A percentile compares a stretch with the other conserved stretches of the same genome.
Evolutionary conservation across 2,888 invertebrate species (phyloP).

Genomic region (Sphinx pinastri): DNA sequence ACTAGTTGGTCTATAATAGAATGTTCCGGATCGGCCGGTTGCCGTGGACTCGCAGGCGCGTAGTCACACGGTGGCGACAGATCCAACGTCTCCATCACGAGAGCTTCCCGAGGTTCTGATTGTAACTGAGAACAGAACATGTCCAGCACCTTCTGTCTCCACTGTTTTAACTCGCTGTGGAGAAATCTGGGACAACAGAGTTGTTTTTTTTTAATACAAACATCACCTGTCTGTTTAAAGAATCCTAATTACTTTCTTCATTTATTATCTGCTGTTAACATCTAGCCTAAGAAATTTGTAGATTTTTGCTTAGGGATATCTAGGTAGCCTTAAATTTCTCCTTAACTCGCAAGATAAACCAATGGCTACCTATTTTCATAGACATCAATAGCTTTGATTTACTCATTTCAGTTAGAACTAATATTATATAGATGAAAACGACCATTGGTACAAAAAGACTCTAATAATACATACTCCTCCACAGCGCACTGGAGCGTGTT

Average conservation of each 20-base stretch:
- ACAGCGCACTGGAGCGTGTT: slow-evolving; percentile 52
- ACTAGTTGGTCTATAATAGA: slow-evolving; percentile 68
- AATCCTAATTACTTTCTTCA: too few relatives aligned
- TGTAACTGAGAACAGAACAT: slow-evolving; percentile 43
- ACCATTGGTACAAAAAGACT: neutral
- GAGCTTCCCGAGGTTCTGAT: slow-evolving; percentile 29
- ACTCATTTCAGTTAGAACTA: too few relatives aligned
- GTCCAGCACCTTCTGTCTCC: slow-evolving; percentile 57
- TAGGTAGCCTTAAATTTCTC: too few relatives aligned
- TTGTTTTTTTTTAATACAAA: neutral
- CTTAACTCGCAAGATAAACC: too few relatives aligned
- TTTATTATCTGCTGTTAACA: too few relatives aligned
- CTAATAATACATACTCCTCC: slow-evolving; percentile 53
- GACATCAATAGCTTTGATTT: too few relatives aligned
- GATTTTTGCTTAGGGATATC: too few relatives aligned
- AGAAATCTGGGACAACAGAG: slow-evolving; percentile 49
- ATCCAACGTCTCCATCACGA: slow-evolving; percentile 13
- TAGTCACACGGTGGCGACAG: slow-evolving; percentile 26
- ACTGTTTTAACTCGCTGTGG: slow-evolving; percentile 60
- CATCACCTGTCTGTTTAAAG: neutral
- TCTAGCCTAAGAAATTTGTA: too few relatives aligned
- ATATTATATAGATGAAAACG: too few relatives aligned
- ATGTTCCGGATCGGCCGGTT: slow-evolving; percentile 50
- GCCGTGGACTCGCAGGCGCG: slow-evolving; percentile 47
- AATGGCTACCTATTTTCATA: too few relatives aligned